These are phyloP conservation scores for Sorex maritimensis DNA, from an alignment of 2,797 vertebrate species.

Conservation along the genomic window DNA sequence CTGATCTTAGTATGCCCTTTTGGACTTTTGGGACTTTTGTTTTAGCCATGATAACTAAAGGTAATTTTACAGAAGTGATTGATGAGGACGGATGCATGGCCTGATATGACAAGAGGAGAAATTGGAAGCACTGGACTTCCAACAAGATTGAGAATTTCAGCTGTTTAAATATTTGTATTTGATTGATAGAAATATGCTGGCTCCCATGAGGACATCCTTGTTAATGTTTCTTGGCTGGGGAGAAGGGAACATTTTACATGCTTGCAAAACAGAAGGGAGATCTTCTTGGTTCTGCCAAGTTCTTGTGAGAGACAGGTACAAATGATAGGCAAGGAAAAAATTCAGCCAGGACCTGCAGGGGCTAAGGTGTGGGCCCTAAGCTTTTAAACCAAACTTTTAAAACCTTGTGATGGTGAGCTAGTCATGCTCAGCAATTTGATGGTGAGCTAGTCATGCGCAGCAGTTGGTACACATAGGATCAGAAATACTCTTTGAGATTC, in stretches of 20 bases:
- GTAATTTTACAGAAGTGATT: slow-evolving; percentile 79
- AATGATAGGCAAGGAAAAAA: neutral
- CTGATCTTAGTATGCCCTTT: slow-evolving; percentile 50
- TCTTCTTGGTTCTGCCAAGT: slow-evolving; percentile 55
- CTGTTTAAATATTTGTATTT: slow-evolving; percentile 61
- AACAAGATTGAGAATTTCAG: slow-evolving; percentile 65
- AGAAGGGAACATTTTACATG: neutral
- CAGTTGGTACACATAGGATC: neutral
- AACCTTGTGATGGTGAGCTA: neutral
- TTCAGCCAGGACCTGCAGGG: neutral
- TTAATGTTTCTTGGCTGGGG: neutral
- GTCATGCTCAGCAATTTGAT: slow-evolving; percentile 8
- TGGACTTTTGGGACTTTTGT: slow-evolving; percentile 70
- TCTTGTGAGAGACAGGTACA: slow-evolving; percentile 62
- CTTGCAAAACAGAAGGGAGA: slow-evolving; percentile 54
- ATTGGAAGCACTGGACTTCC: slow-evolving; percentile 66
- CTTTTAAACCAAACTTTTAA: slow-evolving; percentile 28
- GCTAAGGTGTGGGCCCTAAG: neutral
- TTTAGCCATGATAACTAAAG: slow-evolving; percentile 73
- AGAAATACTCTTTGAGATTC: neutral
- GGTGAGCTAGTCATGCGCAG: neutral
- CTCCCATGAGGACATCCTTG: slow-evolving; percentile 64
- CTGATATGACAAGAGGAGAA: slow-evolving; percentile 58
- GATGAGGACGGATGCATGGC: slow-evolving; percentile 54
- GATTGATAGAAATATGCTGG: slow-evolving; percentile 61